These are phyloP conservation scores for Dicaeum eximium DNA, from an alignment of 2,113 vertebrate genomes.

Conservation along the genomic window DNA sequence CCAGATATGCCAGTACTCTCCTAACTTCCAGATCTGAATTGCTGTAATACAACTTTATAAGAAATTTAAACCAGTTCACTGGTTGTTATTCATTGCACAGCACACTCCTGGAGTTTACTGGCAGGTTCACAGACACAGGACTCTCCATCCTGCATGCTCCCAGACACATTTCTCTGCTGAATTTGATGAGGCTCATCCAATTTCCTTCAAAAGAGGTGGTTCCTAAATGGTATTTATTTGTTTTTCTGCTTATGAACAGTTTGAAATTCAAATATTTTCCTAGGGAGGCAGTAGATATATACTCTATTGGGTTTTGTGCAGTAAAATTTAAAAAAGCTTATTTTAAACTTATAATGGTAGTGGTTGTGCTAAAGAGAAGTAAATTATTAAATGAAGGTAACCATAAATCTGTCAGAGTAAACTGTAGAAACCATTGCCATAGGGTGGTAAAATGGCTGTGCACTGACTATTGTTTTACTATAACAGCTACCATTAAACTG, in stretches of 20 bases:
- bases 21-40: not conserved
- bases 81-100: not conserved
- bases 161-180: not conserved
- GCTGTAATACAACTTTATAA: not conserved
- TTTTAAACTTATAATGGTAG: constrained; percentile 19
- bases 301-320: constrained; percentile 2
- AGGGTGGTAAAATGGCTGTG: constrained; percentile 60
- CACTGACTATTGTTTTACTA: constrained; percentile 60
- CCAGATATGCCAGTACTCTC: not conserved
- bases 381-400: constrained; percentile 66
- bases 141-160: not conserved
- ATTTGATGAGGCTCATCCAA: not conserved
- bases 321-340: constrained; percentile 60
- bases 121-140: not conserved
- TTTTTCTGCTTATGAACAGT: not conserved
- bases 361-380: constrained; percentile 56
- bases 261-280: constrained; percentile 24
- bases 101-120: not conserved
- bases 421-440: constrained; percentile 37
- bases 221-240: not conserved
- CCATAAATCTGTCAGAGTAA: constrained; percentile 66
- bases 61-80: not conserved
- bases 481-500: constrained; percentile 62
- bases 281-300: not conserved
- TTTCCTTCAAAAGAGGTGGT: not conserved